A percentile compares a stretch with the other conserved stretches of the same genome.
phyloP scores from a whole-genome alignment of 2,797 vertebrate species.

The Silurus aristotelis region DNA sequence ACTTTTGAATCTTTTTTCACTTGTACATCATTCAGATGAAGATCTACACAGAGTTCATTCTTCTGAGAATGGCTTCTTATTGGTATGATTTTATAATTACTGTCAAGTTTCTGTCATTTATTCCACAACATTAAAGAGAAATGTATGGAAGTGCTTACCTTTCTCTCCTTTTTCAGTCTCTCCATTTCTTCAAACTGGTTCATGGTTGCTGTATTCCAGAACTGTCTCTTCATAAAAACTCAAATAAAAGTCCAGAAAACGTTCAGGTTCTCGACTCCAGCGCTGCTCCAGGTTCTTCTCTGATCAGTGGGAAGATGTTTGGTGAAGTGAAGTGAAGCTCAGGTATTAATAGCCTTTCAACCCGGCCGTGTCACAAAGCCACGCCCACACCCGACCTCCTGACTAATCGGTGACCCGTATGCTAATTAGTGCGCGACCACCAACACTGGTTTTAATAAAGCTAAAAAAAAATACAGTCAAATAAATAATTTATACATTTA shows the following conservation, averaged over 20 bases:
- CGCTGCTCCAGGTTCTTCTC: neutral
- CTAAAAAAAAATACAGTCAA: neutral
- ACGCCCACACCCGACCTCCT: constrained; percentile 14
- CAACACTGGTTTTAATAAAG: neutral
- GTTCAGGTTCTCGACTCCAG: neutral
- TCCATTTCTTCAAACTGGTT: constrained; percentile 51
- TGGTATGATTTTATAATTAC: neutral
- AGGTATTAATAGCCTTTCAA: constrained; percentile 34
- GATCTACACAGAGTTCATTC: no score
- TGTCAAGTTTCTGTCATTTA: neutral
- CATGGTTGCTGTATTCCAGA: constrained; percentile 52
- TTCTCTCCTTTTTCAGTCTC: constrained; percentile 61
- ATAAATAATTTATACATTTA: no score
- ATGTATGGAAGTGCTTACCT: constrained; percentile 60
- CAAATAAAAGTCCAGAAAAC: neutral
- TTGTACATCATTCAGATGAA: neutral
- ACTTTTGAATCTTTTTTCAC: neutral
- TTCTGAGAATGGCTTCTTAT: neutral
- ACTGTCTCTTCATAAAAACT: neutral
- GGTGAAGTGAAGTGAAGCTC: neutral
- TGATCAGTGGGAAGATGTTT: neutral
- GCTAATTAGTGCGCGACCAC: neutral
- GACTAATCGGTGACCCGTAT: constrained; percentile 10
- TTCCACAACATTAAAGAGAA: neutral
- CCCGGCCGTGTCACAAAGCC: neutral